phyloP scores from a whole-genome alignment of 2,113 vertebrate species.

The Dascyllus trimaculatus region DNA sequence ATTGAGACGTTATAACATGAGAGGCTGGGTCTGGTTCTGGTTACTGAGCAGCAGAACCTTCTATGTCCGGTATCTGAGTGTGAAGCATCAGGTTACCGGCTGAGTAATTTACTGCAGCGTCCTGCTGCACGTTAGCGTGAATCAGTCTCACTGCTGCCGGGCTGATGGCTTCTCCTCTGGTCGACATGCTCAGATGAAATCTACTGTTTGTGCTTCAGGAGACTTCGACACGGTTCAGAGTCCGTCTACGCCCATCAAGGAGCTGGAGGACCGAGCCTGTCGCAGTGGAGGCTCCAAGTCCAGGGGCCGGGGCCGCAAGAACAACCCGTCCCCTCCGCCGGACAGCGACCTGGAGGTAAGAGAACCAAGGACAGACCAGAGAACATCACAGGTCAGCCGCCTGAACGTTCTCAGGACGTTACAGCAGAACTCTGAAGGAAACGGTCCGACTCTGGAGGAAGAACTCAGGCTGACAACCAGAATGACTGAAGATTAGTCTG shows the following conservation, averaged over 20 bases:
- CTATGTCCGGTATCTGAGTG: constrained; percentile 46
- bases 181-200: neutral
- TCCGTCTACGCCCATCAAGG: constrained; percentile 98
- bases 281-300: constrained; percentile 96
- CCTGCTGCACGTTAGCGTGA: constrained; percentile 33
- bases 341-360: constrained; percentile 99
- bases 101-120: constrained; percentile 53
- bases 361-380: neutral
- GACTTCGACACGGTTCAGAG: constrained; percentile 97
- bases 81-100: constrained; percentile 52
- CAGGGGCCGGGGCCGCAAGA: constrained; percentile 96
- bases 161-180: no score
- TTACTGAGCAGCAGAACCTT: constrained; percentile 77
- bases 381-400: neutral
- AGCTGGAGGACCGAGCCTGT: constrained; percentile 96
- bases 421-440: constrained; percentile 15
- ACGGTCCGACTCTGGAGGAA: no score
- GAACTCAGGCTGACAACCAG: no score
- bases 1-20: constrained; percentile 87
- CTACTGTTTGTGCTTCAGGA: constrained; percentile 75
- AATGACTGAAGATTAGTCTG: no score
- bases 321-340: constrained; percentile 97
- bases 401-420: constrained; percentile 7
- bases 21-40: constrained; percentile 79
- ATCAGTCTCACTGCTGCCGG: no score